Evolutionary conservation across 30 jellyfish, hydroid and myxozoan species (phyloP).

Genomic region (Aurelia sp.): DNA sequence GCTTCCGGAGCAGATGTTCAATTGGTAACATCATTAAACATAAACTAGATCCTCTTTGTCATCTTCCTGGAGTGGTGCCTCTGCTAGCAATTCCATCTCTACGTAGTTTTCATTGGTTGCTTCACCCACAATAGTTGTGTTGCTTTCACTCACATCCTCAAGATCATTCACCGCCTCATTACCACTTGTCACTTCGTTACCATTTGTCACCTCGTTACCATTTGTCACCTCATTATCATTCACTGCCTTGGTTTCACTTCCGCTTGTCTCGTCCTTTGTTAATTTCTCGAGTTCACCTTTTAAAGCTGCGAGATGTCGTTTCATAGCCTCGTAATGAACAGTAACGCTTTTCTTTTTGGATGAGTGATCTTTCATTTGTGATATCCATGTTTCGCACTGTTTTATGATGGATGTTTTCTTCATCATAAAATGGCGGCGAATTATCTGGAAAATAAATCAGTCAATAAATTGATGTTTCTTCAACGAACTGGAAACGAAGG

Average conservation of each 20-base stretch:
- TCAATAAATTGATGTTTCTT: neutral
- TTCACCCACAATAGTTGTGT: no score
- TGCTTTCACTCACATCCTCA: no score
- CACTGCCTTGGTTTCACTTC: neutral
- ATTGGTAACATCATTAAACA: neutral
- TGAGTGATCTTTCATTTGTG: constrained; percentile 81
- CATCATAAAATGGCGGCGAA: constrained; percentile 66
- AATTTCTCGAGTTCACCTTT: constrained; percentile 70
- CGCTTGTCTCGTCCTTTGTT: neutral
- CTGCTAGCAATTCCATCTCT: neutral
- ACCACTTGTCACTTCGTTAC: no score
- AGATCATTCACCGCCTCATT: no score
- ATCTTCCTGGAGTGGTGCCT: constrained; percentile 9
- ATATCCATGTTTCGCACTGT: constrained; percentile 85
- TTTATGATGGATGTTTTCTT: constrained; percentile 63
- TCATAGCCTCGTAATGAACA: constrained; percentile 78
- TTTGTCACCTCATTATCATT: no score
- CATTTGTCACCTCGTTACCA: no score
- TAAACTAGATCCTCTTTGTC: constrained; percentile 41
- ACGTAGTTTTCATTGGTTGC: no score
- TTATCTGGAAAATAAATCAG: constrained; percentile 26
- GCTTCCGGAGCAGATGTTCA: neutral
- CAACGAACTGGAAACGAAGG: no score
- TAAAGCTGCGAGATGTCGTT: constrained; percentile 56
- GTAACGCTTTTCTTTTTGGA: constrained; percentile 65